phyloP scores from a whole-genome alignment of 2,888 invertebrate genomes.

The Nephrotoma flavescens region DNA sequence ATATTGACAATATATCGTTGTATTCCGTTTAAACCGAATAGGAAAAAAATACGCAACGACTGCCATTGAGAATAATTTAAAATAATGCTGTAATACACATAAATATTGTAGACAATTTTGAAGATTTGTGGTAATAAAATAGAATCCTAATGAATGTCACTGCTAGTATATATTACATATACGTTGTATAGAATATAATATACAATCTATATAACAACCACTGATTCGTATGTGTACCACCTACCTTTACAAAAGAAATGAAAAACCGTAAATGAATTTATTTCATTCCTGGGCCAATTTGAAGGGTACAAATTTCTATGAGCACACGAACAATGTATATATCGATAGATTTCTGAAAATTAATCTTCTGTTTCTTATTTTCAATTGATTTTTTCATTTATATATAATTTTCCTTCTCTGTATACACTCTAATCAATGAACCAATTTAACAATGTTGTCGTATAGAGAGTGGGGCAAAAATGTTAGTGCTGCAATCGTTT shows the following conservation, averaged over 20 bases:
- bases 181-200: not conserved
- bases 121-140: not conserved
- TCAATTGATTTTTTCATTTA: not conserved
- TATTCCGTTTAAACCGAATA: not conserved
- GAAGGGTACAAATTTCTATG: not conserved
- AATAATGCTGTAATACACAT: not conserved
- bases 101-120: not conserved
- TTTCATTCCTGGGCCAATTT: not conserved
- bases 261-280: not conserved
- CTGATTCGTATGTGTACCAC: not conserved
- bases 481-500: too few relatives aligned
- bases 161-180: not conserved
- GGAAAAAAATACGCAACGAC: not conserved
- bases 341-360: not conserved
- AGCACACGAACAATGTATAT: not conserved
- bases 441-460: not conserved
- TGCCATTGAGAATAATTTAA: not conserved
- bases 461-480: too few relatives aligned
- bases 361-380: not conserved
- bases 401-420: not conserved
- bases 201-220: not conserved
- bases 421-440: not conserved
- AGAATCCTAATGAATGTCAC: not conserved
- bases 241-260: not conserved
- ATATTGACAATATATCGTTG: not conserved